A percentile compares a stretch with the other conserved stretches of the same genome.
These are phyloP conservation scores for Melipona quadrifasciata DNA, from an alignment of 1,140 invertebrate species.

Conservation along the genomic window DNA sequence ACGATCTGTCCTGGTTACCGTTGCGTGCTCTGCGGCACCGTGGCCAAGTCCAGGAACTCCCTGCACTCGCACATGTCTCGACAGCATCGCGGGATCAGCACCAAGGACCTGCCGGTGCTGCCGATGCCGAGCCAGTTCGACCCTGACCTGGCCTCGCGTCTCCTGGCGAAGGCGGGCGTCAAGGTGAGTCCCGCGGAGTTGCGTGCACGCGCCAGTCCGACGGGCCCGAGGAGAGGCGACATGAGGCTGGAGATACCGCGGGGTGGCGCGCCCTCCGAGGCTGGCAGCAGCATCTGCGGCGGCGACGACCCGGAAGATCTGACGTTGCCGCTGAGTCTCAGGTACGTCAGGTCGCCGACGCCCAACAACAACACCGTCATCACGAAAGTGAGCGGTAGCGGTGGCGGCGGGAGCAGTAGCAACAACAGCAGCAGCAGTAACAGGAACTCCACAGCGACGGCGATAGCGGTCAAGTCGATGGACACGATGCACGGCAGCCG, in stretches of 20 bases:
- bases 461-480: conserved; percentile 84
- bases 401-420: conserved; percentile 25
- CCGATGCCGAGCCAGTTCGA: conserved; percentile 95
- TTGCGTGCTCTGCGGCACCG: conserved; percentile 94
- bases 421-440: conserved; percentile 64
- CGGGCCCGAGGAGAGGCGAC: conserved; percentile 89
- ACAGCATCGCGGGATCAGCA: conserved; percentile 94
- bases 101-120: conserved; percentile 94
- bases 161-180: conserved; percentile 92
- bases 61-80: conserved; percentile 96
- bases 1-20: conserved; percentile 95
- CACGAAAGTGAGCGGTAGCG: conserved; percentile 71
- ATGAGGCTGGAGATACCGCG: conserved; percentile 87
- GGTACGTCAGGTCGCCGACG: conserved; percentile 76
- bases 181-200: conserved; percentile 92
- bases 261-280: conserved; percentile 85
- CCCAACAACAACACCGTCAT: conserved; percentile 80
- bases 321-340: conserved; percentile 83
- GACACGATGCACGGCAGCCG: conserved; percentile 82
- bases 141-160: conserved; percentile 90
- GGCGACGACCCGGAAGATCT: conserved; percentile 92
- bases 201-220: conserved; percentile 90
- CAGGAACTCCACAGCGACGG: conserved; percentile 61
- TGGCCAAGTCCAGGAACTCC: conserved; percentile 94
- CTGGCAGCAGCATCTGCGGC: conserved; percentile 86